A percentile compares a stretch with the other conserved stretches of the same genome.
These are phyloP conservation scores for Ischnus inquisitorius DNA, from an alignment of 2,888 invertebrate genomes.

Conservation along the genomic window DNA sequence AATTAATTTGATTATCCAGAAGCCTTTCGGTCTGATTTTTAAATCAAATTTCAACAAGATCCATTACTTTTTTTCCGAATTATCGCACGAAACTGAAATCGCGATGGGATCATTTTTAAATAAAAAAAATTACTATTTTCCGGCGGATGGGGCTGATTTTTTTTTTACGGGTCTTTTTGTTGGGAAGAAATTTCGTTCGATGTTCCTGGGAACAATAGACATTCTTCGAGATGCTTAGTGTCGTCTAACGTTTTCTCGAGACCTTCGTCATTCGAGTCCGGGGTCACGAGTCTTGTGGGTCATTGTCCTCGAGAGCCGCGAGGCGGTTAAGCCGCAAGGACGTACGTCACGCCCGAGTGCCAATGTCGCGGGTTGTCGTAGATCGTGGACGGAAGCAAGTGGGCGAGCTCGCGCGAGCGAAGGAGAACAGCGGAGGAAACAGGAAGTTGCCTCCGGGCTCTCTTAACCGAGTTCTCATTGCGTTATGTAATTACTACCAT, in stretches of 20 bases:
- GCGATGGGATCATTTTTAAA: neutral
- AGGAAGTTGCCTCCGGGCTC: constrained; percentile 21
- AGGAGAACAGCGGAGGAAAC: constrained; percentile 30
- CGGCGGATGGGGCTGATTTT: neutral
- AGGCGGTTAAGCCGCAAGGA: constrained; percentile 58
- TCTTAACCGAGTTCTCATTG: constrained; percentile 26
- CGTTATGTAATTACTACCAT: constrained; percentile 23
- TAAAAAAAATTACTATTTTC: neutral
- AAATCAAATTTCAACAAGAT: too few relatives aligned
- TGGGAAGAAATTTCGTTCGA: neutral
- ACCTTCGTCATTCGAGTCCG: constrained; percentile 48
- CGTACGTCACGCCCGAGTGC: constrained; percentile 64
- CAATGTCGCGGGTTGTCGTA: constrained; percentile 67
- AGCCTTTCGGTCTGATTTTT: too few relatives aligned
- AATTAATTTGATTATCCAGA: too few relatives aligned
- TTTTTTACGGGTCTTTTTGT: neutral
- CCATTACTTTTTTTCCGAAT: too few relatives aligned
- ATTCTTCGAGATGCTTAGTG: neutral
- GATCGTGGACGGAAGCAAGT: constrained; percentile 63
- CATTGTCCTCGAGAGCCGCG: constrained; percentile 53
- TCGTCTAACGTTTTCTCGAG: constrained; percentile 11
- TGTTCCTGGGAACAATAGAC: neutral
- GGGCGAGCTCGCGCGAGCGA: constrained; percentile 20
- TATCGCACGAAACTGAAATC: too few relatives aligned
- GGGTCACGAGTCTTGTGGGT: constrained; percentile 50